phyloP scores from a whole-genome alignment of 2,797 vertebrate genomes.

The Acanthopagrus latus region DNA sequence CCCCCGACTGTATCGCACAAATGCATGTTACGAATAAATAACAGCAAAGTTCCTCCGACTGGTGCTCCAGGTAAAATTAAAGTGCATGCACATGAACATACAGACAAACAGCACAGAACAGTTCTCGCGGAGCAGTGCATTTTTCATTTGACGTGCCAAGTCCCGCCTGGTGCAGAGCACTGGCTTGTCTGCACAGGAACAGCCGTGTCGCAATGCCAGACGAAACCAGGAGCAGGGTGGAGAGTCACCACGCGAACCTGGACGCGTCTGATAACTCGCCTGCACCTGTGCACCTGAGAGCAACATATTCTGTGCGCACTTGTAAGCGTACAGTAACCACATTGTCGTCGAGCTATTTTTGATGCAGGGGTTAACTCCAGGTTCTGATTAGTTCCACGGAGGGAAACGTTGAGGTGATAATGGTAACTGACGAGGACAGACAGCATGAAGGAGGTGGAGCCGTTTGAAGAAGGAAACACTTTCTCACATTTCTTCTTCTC shows the following conservation, averaged over 20 bases:
- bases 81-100: neutral
- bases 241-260: constrained; percentile 18
- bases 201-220: constrained; percentile 5
- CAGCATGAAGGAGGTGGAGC: neutral
- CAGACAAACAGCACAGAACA: neutral
- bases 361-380: neutral
- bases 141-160: neutral
- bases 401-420: neutral
- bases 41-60: neutral
- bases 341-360: neutral
- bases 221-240: constrained; percentile 3
- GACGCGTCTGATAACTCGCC: neutral
- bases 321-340: neutral
- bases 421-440: neutral
- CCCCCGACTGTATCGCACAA: accelerated
- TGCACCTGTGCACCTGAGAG: neutral
- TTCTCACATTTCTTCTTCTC: neutral
- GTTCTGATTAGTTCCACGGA: constrained; percentile 1
- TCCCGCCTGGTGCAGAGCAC: constrained; percentile 13
- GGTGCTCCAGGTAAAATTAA: neutral
- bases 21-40: neutral
- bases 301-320: neutral
- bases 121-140: neutral
- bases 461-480: neutral
- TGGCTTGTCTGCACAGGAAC: constrained; percentile 35